Evolutionary conservation across 2,888 invertebrate genomes (phyloP), one percentile per base, ranked within the genome.

Genomic region (Podotricha telesiphe): DNA sequence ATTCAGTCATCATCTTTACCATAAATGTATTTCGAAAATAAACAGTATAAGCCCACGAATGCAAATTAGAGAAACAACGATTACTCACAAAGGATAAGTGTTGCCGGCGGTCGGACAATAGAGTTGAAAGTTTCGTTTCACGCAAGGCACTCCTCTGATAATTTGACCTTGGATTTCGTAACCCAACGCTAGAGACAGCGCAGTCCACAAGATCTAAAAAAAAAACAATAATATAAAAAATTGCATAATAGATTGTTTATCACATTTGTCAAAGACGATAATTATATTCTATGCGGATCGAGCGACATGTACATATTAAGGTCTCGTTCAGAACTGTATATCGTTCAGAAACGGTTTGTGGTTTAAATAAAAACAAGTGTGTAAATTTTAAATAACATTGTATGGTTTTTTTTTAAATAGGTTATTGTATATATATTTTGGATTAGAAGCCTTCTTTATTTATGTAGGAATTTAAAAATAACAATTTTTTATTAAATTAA

Each of bases 91-190:
- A 78, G 98, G 98, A 93, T 98, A 98, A 72, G 96, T 96, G 84
- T 96, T 97, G 77, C 98, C 98, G 72, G 98, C 97, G 42, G 97
- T 97, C 45, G 98, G 97, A 87, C 98, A 98, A 89, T 97, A 98
- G 69, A 98, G 94, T 86, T 98, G 98, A 90, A 96, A 97, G 86
- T 96, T 95, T 79, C 96, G 94, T 89, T 97, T 97, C 83, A 98
- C 96, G 88, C 98, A 98, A 70, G 98, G 98, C 79, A 97, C 96
- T 75, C 98, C 98, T 86, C 96, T 94, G 80, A 98, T 96, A 76
- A 97, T 94, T 88, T 98, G 97, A 70, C 97, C 98, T 77, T 96
- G 95, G 70, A 97, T 94, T 89, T 98, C 97, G 85, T 97, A 94
- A 68, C 97, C 97, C 81, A 98, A 91, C 72, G 97, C 97, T 79